phyloP scores from a whole-genome alignment of 2,797 vertebrate species.

The Gallinago nigripennis region DNA sequence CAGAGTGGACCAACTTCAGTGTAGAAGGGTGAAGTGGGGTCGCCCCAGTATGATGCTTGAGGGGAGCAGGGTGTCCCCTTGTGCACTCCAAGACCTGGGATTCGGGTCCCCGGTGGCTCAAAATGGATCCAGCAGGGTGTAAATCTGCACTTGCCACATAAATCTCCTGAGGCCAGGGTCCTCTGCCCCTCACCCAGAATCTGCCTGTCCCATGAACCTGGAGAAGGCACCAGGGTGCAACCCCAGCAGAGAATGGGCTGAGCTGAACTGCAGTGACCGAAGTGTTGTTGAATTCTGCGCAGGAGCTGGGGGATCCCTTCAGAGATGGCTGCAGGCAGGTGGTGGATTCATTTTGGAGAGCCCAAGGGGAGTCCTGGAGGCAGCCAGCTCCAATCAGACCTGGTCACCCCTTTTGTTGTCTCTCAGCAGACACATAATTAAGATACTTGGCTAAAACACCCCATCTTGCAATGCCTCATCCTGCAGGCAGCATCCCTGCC shows the following conservation, averaged over 20 bases:
- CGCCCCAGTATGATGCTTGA: background rate
- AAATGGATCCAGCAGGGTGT: background rate
- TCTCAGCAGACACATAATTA: background rate
- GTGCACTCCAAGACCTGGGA: background rate
- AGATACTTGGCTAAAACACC: background rate
- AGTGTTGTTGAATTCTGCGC: background rate
- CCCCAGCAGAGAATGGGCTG: background rate
- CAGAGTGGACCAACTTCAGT: background rate
- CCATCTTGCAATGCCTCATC: background rate
- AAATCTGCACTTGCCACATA: background rate
- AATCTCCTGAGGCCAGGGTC: background rate
- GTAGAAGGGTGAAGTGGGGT: background rate
- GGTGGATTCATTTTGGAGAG: background rate
- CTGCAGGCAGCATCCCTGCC: background rate
- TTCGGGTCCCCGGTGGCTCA: rapidly evolving
- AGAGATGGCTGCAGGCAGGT: background rate
- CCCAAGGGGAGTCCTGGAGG: background rate
- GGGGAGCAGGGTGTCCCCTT: background rate
- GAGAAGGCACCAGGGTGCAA: background rate
- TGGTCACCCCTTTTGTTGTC: background rate
- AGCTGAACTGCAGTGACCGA: background rate
- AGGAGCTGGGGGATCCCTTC: background rate
- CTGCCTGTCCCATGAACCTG: background rate
- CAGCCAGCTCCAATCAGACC: background rate
- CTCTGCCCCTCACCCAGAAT: background rate